Evolutionary conservation across 2,797 vertebrate species (phyloP).

Genomic region (Tamandua tetradactyla): DNA sequence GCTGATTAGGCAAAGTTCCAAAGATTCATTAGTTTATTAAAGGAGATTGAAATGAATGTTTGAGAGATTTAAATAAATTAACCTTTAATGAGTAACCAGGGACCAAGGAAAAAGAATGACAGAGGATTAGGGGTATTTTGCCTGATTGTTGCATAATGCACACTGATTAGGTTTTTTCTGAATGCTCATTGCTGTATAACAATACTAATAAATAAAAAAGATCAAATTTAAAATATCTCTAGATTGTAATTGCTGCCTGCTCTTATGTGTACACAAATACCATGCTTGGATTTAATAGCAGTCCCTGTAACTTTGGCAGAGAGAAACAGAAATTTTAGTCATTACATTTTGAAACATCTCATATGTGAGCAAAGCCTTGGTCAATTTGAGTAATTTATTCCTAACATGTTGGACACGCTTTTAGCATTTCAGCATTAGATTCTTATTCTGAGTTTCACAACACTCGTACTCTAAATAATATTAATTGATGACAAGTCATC

Average conservation of each 20-base stretch:
- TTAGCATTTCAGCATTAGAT: constrained; percentile 59
- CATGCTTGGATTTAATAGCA: constrained; percentile 45
- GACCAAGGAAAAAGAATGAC: constrained; percentile 84
- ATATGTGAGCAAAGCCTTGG: constrained; percentile 51
- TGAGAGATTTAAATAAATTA: constrained; percentile 93
- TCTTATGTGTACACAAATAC: constrained; percentile 62
- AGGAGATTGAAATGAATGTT: constrained; percentile 91
- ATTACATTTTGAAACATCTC: constrained; percentile 60
- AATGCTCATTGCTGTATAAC: constrained; percentile 70
- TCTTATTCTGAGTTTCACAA: constrained; percentile 47
- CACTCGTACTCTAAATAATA: constrained; percentile 27
- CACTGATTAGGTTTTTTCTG: constrained; percentile 87
- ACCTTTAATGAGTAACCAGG: constrained; percentile 90
- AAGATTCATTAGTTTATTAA: constrained; percentile 92
- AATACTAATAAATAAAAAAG: constrained; percentile 77
- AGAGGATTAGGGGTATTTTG: constrained; percentile 85
- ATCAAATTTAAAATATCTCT: constrained; percentile 73
- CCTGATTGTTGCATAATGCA: constrained; percentile 87
- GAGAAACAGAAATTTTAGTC: constrained; percentile 51
- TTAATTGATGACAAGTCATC: constrained; percentile 51
- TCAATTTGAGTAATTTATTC: constrained; percentile 68
- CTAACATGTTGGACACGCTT: constrained; percentile 37
- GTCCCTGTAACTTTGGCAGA: constrained; percentile 51
- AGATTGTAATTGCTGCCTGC: constrained; percentile 71
- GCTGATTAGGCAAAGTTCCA: constrained; percentile 90